Base-by-base conservation (phyloP, 2,797 vertebrate species). In the Anabas testudineus region DNA sequence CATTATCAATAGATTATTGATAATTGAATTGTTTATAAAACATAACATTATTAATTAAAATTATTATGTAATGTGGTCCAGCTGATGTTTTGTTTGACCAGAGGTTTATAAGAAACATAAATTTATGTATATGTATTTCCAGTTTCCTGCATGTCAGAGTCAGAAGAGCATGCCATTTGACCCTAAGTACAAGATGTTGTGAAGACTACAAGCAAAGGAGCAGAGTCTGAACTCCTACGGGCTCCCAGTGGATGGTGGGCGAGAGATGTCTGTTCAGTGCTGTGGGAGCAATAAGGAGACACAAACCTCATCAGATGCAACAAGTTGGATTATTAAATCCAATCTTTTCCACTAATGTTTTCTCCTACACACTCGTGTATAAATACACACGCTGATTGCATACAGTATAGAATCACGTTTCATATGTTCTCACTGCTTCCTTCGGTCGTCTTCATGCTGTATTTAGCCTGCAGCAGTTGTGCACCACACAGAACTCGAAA, bases 301-400 rank as follows among this genome's bases (percentile, higher is more conserved):
- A 47, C 34, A 19, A 52, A 67, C 12, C 49, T 68, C 43, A 52
- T 64, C 19, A 75, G 34, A 71, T 37, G 51, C 71, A 71, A 77
- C 71, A 64, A 52, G 69, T 78, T 71, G 62, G 52, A 78, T 75
- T 62, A 78, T 9, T 65, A 30, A 82, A 78, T 86, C 54, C 80
- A 77, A 74, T 22, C 55, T 39, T 45, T 39, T 2, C 30, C 41
- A 46, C 4, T 21, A 19, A 51, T 65, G 48, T 47, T 57, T 36
- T 72, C 61, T 71, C 56, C 36, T 42, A 30, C 41, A 47, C 51
- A 36, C 15, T 21, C 51, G 42, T 5, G 37, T 43, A 61, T 42
- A 76, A 61, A 77, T 32, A 53, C 12, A 55, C 6, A 62, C 28
- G 28, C n/a, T 32, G 2, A 34, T 12, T 34, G 32, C 65, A 72